Evolutionary conservation across 2,797 vertebrate species (phyloP), one percentile per base, ranked within the genome.

Genomic region (Myotis vivesi): DNA sequence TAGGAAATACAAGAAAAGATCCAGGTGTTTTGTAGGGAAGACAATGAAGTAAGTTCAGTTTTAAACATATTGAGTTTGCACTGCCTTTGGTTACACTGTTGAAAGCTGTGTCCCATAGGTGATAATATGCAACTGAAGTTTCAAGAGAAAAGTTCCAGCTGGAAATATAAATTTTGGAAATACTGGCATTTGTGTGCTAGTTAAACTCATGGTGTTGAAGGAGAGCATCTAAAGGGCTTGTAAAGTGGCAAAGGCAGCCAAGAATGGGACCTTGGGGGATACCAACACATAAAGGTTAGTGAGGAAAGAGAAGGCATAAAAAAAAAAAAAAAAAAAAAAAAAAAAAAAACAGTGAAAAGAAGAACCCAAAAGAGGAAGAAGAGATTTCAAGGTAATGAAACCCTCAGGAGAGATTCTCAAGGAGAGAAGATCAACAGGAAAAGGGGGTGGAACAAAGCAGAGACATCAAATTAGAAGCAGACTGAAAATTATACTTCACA

Each of bases 141-240:
- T 71, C 85, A 92, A 80, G 64, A 87, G 81, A 57, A 71, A 94
- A 93, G 46, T 89, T 11, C 88, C 69, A 79, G 30, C 8, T 85
- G 36, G 69, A 92, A 94, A 81, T 20, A 89, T 16, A 89, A 46
- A 92, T 82, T 96, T 88, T 64, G 23, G 57, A 95, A 95, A 93
- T 88, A 83, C 25, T 93, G 53, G 44, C 41, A 86, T 79, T 87
- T n/a, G 13, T 33, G 22, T 41, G 53, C 62, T 75, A 75, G 41
- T 89, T 82, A 92, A 87, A 83, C 30, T 80, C 36, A 71, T 3
- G 71, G 10, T 59, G 66, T 66, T n/a, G 22, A 94, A 92, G n/a
- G 66, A 59, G 44, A 92, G 85, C 82, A 91, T 71, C 66, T 75
- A 55, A 92, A 90, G 72, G 82, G 22, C 30, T 84, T 80, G 6